A percentile compares a stretch with the other conserved stretches of the same genome.
These are phyloP conservation scores for Pseudococcus jackbeardsleyi DNA, from an alignment of 2,888 invertebrate genomes.

Conservation along the genomic window DNA sequence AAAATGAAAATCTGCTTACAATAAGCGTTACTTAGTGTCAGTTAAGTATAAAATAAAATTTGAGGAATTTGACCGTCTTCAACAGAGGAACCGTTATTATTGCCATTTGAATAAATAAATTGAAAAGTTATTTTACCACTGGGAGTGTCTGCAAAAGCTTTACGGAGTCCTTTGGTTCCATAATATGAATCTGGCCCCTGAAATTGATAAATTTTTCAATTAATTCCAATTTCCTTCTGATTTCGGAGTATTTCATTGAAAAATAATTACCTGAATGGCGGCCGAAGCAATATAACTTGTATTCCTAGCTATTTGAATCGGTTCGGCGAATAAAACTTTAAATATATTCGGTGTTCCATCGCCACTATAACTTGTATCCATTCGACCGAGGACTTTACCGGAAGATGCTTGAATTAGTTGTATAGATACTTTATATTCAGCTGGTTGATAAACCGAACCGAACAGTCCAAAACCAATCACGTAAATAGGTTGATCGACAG, in stretches of 20 bases:
- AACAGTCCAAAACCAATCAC: conserved; percentile 88
- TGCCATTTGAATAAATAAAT: conserved; percentile 87
- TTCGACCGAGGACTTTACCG: conserved; percentile 74
- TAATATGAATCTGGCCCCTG: conserved; percentile 91
- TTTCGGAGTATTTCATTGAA: no score
- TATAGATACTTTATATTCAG: conserved; percentile 83
- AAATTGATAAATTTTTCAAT: conserved; percentile 66
- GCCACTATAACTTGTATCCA: conserved; percentile 82
- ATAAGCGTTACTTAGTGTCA: background rate
- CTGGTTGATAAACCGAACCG: conserved; percentile 83
- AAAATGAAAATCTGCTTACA: background rate
- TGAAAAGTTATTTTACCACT: conserved; percentile 85
- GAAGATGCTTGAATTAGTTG: conserved; percentile 74
- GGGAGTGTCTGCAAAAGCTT: conserved; percentile 81
- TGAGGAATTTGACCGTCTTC: conserved; percentile 91
- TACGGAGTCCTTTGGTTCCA: conserved; percentile 84
- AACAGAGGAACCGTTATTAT: conserved; percentile 88
- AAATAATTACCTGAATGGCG: conserved; percentile 77
- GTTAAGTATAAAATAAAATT: conserved; percentile 83
- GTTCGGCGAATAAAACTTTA: conserved; percentile 86
- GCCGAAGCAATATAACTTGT: conserved; percentile 86
- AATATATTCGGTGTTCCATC: conserved; percentile 85
- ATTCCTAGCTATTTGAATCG: conserved; percentile 83
- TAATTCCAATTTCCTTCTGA: no score
- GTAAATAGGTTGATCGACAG: conserved; percentile 84